Base-by-base conservation (phyloP, 2,888 invertebrate genomes). In the Archips crataeganus region DNA sequence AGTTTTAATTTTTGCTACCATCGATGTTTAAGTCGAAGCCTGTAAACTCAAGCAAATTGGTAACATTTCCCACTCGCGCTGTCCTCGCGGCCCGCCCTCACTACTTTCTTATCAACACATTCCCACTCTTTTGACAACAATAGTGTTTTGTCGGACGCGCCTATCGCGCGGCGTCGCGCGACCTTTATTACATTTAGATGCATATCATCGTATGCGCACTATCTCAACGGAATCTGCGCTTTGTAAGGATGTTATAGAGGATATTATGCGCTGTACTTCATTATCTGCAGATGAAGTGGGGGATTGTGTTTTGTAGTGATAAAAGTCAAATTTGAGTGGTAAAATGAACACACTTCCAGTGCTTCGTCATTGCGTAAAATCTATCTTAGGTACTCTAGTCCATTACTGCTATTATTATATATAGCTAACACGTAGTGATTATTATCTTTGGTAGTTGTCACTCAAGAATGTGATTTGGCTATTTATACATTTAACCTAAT, bases 121-220 rank as follows among this genome's bases (percentile, higher is more conserved):
- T 69, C 42, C 59, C 73, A 73, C 73, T 69, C 73, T 69, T 71
- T 71, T 69, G 73, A 68, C 73, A 69, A 73, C 73, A 69, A 73
- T 73, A 69, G 63, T 73, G 63, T 63, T 39, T 32, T 64, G 68
- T 69, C 73, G 39, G 59, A 64, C 73, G 64, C 68, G 68, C 64
- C 32, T 65, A 36, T 62, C 62, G 42, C 34, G 57, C 5, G 4
- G n/a, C 13, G 11, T 49, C 49, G n/a, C 10, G 32, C 66, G 47
- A 59, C 47, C 67, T 68, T 68, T 68, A 60, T 68, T 68, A 68
- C 68, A 73, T 73, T 73, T 51, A 71, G 71, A 69, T 68, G 63
- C 42, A 36, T 65, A 65, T 65, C 65, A 10, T 5, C n/a, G n/a
- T 49, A 34, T 34, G 60, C 60, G 59, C 45, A 45, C 13, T 71